These are phyloP conservation scores for Chloroceryle inda DNA, from an alignment of 2,797 vertebrate species.

Conservation along the genomic window DNA sequence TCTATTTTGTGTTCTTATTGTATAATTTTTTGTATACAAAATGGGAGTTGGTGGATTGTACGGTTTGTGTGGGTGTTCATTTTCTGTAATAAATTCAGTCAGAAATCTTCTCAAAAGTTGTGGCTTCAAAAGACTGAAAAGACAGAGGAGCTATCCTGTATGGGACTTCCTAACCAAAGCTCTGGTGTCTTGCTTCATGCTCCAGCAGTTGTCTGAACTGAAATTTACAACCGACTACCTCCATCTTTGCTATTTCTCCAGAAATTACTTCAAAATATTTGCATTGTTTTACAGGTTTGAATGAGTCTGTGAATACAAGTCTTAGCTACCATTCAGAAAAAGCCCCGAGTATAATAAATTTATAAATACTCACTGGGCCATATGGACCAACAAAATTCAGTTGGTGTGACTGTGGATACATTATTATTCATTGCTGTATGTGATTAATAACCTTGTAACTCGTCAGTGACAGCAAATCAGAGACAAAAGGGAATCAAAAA, in stretches of 20 bases:
- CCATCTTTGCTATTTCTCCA: not conserved
- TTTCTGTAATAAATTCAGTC: not conserved
- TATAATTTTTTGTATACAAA: not conserved
- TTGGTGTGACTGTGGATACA: slow-evolving; percentile 13
- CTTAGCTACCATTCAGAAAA: slow-evolving; percentile 20
- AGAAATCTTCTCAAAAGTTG: not conserved
- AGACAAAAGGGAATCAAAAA: slow-evolving; percentile 49
- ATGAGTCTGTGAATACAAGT: not conserved
- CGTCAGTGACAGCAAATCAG: slow-evolving; percentile 39
- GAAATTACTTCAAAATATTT: not conserved
- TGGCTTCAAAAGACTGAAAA: not conserved
- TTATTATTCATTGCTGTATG: slow-evolving; percentile 52
- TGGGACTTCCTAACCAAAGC: not conserved
- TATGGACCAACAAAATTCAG: not conserved
- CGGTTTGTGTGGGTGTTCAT: not conserved
- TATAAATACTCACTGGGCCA: not conserved
- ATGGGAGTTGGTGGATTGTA: not conserved
- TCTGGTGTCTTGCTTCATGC: not conserved
- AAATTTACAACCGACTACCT: not conserved
- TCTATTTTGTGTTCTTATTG: not conserved
- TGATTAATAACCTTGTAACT: slow-evolving; percentile 53
- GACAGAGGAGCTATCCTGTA: not conserved
- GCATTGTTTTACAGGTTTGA: not conserved
- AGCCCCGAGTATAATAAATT: not conserved
- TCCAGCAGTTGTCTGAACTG: not conserved